Conservation (phyloP, 1,140 invertebrate species). For the Orchestia grillus region DNA sequence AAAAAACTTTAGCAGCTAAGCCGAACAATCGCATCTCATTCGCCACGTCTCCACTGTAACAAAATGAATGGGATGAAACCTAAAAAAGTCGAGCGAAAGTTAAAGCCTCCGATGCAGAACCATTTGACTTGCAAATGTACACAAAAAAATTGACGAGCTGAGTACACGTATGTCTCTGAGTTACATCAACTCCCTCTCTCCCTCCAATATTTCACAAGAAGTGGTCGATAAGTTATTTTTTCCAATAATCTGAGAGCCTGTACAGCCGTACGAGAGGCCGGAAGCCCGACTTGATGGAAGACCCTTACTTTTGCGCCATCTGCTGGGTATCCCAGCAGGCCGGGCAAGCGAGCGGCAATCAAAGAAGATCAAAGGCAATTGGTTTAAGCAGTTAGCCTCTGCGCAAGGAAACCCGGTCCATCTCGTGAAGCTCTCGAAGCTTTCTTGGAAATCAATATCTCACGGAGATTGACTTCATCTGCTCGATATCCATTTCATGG, state of each 20-base stretch:
- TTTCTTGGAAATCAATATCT: neutral
- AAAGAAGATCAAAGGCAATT: neutral
- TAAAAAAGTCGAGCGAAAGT: too few relatives aligned
- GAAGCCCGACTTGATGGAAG: neutral
- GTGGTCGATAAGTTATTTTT: neutral
- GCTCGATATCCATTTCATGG: neutral
- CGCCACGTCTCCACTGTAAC: too few relatives aligned
- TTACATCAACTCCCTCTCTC: neutral
- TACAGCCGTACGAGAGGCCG: neutral
- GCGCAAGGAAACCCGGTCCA: neutral
- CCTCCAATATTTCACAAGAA: neutral
- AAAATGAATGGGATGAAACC: too few relatives aligned
- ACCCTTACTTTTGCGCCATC: neutral
- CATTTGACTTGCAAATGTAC: too few relatives aligned
- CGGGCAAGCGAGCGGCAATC: neutral
- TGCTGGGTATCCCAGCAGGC: neutral
- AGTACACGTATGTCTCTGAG: neutral
- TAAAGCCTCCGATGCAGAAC: neutral
- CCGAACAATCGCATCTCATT: too few relatives aligned
- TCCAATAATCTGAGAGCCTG: neutral
- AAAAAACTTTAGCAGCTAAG: too few relatives aligned
- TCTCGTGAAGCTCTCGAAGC: neutral
- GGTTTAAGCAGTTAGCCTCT: neutral
- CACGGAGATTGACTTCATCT: neutral
- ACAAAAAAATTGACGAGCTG: too few relatives aligned